Conservation (phyloP, 2,888 invertebrate species). For the Xestia c-nigrum region DNA sequence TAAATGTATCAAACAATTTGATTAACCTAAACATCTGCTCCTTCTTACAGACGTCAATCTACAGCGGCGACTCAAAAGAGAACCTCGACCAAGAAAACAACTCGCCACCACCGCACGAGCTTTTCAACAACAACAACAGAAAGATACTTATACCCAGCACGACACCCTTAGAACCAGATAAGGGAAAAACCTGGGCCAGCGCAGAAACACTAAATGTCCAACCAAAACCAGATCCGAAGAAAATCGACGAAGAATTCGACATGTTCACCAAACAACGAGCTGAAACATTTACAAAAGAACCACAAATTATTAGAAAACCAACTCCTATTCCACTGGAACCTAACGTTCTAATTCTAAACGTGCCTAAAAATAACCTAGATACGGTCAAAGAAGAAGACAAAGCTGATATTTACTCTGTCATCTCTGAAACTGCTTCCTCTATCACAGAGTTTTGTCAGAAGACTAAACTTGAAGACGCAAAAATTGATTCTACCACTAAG, state of each 20-base stretch:
- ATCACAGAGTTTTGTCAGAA: conserved; percentile 75
- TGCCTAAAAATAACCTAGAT: conserved; percentile 81
- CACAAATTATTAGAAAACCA: conserved; percentile 71
- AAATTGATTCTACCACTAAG: conserved; percentile 53
- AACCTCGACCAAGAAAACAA: conserved; percentile 76
- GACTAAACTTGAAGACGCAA: conserved; percentile 43
- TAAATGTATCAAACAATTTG: background rate
- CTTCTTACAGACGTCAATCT: conserved; percentile 82
- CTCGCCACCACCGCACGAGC: conserved; percentile 71
- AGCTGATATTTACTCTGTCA: conserved; percentile 73
- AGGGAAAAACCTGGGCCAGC: conserved; percentile 77
- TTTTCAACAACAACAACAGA: conserved; percentile 63
- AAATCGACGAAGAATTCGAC: conserved; percentile 88
- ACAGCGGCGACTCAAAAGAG: conserved; percentile 81
- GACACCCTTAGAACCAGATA: conserved; percentile 84
- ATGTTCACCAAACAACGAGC: conserved; percentile 86
- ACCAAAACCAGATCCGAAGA: conserved; percentile 68
- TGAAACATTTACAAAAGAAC: conserved; percentile 67
- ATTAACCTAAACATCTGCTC: background rate
- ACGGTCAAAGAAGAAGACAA: conserved; percentile 86
- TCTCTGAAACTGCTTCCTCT: conserved; percentile 79
- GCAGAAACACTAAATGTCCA: conserved; percentile 71
- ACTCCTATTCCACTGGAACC: conserved; percentile 78
- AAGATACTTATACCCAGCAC: conserved; percentile 75
- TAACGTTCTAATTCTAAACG: conserved; percentile 76